Evolutionary conservation across 37 sponge, comb jelly and placozoan species (phyloP), one percentile per base, ranked within the genome.

Genomic region (Chondrosia reniformis): DNA sequence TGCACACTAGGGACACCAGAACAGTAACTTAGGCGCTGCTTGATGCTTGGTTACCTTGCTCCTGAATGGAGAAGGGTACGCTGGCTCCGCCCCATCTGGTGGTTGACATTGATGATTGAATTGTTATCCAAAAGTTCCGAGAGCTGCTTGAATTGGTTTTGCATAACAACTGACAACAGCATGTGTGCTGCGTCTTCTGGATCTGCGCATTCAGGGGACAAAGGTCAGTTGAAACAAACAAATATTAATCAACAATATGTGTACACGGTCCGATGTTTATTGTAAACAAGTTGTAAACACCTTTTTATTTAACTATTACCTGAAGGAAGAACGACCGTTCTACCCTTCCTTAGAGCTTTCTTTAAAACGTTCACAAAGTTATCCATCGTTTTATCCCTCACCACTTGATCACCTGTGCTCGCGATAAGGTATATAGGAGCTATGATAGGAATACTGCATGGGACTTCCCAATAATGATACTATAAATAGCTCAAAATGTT

Each of bases 61-160:
- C 89, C 88, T 34, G 87, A 82, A 46, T 94, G 95, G 49, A 89
- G 72, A 19, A 94, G 88, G 13, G 91, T 94, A 28, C 95, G 43
- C 77, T 64, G 69, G 24, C 83, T 92, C 22, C 86, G 43, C n/a
- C 95, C 92, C 43, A 82, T 85, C 77, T 55, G 41, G 46, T 83
- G 72, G 80, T 95, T 84, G 61, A 91, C 46, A 45, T 88, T 59
- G 34, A 78, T 91, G 41, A 33, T 63, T 8, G 83, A 56, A 58
- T 87, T 86, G 55, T 85, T 85, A 49, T 92, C 85, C 59, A 92
- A 73, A 49, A 85, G 82, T 30, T 84, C 83, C 0, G 89, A 89
- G n/a, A 92, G 82, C 4, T 88, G 80, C 22, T 44, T 36, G 33
- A 84, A 56, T 75, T 92, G 93, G 57, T 92, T 88, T 74, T 92